Evolutionary conservation across 2,888 invertebrate species (phyloP), one percentile per base, ranked within the genome.

Genomic region (Zaprionus bogoriensis): DNA sequence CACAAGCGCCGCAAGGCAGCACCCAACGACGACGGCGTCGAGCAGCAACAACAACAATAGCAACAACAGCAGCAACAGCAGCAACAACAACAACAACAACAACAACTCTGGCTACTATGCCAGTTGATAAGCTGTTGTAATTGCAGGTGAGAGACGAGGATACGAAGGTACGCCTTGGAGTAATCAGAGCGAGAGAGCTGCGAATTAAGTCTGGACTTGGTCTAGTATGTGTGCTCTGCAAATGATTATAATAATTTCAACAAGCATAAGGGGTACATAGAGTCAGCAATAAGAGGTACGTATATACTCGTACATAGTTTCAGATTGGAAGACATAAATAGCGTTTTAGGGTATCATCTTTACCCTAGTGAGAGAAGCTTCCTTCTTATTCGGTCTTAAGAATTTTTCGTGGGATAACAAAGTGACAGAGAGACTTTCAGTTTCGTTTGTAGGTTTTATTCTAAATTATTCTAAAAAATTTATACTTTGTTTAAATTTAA

Each of bases 1-100:
- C 71, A 70, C 71, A 70, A 74, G 81, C 70, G 66, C 71, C 77
- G 75, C 72, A 47, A 80, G 70, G n/a, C n/a, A n/a, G n/a, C n/a
- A n/a, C n/a, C n/a, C n/a, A n/a, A n/a, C n/a, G n/a, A n/a, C n/a
- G n/a, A n/a, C n/a, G n/a, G n/a, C n/a, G n/a, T n/a, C 78, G 69
- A 51, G 59, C 62, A 61, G 47, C 62, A 42, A 44, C 52, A 32
- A 12, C 57, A 12, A 7, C 28, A 12, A 12, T 14, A 23, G n/a
- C 14, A 27, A 14, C 36, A 45, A 38, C 44, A 46, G 25, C 53
- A 44, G 6, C 30, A 23, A 1, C 47, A 50, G 2, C 50, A 41
- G 4, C 42, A 17, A 5, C 14, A 22, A 2, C 58, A 30, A 20
- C 6, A 41, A n/a, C 19, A 20, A 10, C 19, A 14, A 20, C 38